A percentile compares a stretch with the other conserved stretches of the same genome.
phyloP scores from a whole-genome alignment of 2,888 invertebrate species.

The Erebia epiphron region DNA sequence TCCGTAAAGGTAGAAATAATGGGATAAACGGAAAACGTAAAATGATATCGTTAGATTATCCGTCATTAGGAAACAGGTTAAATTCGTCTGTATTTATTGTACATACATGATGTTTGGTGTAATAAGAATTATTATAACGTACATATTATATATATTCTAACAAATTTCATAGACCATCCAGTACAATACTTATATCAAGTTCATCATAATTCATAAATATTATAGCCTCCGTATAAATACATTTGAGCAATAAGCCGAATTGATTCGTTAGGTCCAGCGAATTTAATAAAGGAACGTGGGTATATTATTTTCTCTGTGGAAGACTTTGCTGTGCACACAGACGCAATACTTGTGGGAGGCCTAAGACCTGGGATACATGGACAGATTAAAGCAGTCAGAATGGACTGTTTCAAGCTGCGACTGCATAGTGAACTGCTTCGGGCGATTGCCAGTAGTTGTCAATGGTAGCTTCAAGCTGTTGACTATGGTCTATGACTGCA shows the following conservation, averaged over 20 bases:
- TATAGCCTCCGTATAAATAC: slow-evolving; percentile 1
- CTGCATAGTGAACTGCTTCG: no score
- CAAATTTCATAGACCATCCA: slow-evolving; percentile 6
- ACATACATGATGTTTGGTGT: background rate
- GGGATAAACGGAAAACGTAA: background rate
- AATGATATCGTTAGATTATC: background rate
- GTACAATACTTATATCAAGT: slow-evolving; percentile 1
- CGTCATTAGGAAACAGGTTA: background rate
- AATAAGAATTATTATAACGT: background rate
- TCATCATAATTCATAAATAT: background rate
- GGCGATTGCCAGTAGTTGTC: no score
- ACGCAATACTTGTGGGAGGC: no score
- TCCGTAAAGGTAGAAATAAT: slow-evolving; percentile 6
- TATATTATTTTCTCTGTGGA: background rate
- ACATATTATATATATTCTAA: background rate
- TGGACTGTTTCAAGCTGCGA: no score
- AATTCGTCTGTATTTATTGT: background rate
- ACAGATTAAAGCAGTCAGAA: no score
- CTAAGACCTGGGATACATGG: no score
- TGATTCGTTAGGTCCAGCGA: background rate
- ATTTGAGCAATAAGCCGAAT: background rate
- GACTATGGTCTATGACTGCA: no score
- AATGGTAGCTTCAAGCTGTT: no score
- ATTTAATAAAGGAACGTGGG: background rate
- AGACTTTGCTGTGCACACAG: no score